Evolutionary conservation across 2,113 vertebrate species (phyloP), one percentile per base, ranked within the genome.

Genomic region (Otolemur garnettii): DNA sequence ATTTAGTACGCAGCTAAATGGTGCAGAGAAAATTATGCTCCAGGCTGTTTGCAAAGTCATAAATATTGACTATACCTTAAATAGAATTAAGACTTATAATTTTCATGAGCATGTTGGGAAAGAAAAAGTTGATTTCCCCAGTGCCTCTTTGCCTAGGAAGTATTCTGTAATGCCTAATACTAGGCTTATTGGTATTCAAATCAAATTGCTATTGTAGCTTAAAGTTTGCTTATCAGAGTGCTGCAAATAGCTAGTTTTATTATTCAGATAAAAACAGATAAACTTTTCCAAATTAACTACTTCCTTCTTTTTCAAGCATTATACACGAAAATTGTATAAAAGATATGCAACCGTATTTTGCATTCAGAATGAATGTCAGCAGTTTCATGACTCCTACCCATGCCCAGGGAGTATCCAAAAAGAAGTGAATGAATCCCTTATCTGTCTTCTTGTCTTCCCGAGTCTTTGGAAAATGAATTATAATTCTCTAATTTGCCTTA

Each of bases 391-490:
- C 66, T 90, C 59, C 38, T 66, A 84, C 12, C 35, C 57, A 11
- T 13, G 8, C n/a, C 22, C 53, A 94, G 69, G 77, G 9, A 88
- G 4, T 75, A 72, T 86, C 30, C n/a, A 21, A 68, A n/a, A n/a
- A 94, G 91, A 78, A 96, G 26, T 93, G 15, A 91, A 72, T 90
- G 69, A 83, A 24, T 85, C 13, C 72, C 30, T 75, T 95, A 77
- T 57, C 33, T 82, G 66, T 77, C 66, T 91, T 92, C n/a, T 50
- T 90, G 7, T 75, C 59, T 75, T 92, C 45, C 62, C 28, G 24
- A 91, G 60, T 91, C 72, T 71, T 87, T 90, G 88, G 62, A 91
- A 86, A 95, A 94, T 89, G 30, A 94, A 91, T 79, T 93, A 57
- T 45, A 86, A 62, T 94, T 89, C 50, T 86, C 57, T 38, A 94